Base-by-base conservation (phyloP, 2,888 invertebrate species). In the Busseola fusca region DNA sequence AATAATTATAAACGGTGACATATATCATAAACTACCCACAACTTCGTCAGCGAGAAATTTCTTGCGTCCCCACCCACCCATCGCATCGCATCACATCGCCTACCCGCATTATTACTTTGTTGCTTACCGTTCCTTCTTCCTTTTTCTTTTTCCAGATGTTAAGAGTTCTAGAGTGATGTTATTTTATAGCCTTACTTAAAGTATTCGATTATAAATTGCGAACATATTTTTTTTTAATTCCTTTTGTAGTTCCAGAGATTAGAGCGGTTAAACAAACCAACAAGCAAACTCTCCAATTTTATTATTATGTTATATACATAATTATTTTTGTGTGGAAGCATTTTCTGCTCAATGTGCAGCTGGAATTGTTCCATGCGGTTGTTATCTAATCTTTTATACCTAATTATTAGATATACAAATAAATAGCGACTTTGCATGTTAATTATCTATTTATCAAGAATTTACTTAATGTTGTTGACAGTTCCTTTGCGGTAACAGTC, bases 361-460 rank as follows among this genome's bases (percentile, higher is more conserved):
- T 72, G 70, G 34, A 67, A 78, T 64, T 64, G 65, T 78, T 81
- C 63, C 62, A 72, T 64, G 78, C 52, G 48, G 12, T 60, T 71
- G 64, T 68, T 74, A 74, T 82, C 79, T 82, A 65, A 82, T 78
- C 69, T 42, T 21, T 16, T 30, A 45, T 60, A 59, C 25, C 48
- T 50, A 52, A 58, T 71, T 66, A 71, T 64, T 40, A 77, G 10
- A 58, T 66, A 60, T n/a, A 78, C 52, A 81, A 65, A 67, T 76
- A 71, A 76, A 81, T 57, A 27, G 52, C 48, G 48, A 37, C 66
- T 72, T 64, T 60, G 58, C 64, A 48, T 64, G 12, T 54, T 76
- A 70, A 76, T 67, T 70, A 78, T 76, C 50, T 71, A 57, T 69
- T 64, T 78, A 64, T 69, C 40, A 80, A 63, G 63, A 72, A 71